Base-by-base conservation (phyloP, 92 coral and sea anemone species). In the Porites evermanni region DNA sequence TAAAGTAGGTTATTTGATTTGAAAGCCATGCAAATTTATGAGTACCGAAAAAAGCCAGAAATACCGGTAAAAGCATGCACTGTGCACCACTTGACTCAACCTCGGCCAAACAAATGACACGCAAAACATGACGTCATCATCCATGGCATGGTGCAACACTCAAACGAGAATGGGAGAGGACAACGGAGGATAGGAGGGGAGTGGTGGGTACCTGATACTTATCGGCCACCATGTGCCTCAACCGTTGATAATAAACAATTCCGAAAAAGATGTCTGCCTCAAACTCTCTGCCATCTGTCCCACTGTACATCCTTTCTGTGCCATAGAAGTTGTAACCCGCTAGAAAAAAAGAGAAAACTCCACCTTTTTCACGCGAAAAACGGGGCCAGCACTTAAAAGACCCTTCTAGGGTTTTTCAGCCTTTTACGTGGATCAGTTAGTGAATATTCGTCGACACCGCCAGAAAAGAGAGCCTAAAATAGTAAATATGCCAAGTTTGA, bases 241-340 rank as follows among this genome's bases (percentile, higher is more conserved):
- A 90, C 52, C 99, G 93, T 80, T 97, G 99, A 82, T 97, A 97
- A 79, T 97, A 97, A 75, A 97, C 99, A 12, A 97, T 87, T 60
- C 99, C 99, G 93, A 97, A 90, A 83, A 97, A 97, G 75, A 97
- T 97, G 84, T 97, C 99, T 11, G 97, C 99, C 58, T 97, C 98
- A 85, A 97, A 95, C 86, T 97, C 98, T 16, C 97, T 88, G 18
- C 99, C 99, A 72, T 94, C 96, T n/a, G 94, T 89, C n/a, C 99
- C 99, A 75, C 99, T 97, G 88, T 97, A 97, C 88, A 97, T 87
- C 64, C 98, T 83, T 79, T 97, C 99, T 8, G 99, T 95, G 56
- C 99, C 99, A 76, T 89, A 97, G 84, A 95, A 97, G 75, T 97
- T 96, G 56, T 95, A 97, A 44, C 99, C 99, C 86, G 97, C 99